Evolutionary conservation across 92 coral and sea anemone genomes (phyloP), one percentile per base, ranked within the genome.

Genomic region (Meandrina meandrites): DNA sequence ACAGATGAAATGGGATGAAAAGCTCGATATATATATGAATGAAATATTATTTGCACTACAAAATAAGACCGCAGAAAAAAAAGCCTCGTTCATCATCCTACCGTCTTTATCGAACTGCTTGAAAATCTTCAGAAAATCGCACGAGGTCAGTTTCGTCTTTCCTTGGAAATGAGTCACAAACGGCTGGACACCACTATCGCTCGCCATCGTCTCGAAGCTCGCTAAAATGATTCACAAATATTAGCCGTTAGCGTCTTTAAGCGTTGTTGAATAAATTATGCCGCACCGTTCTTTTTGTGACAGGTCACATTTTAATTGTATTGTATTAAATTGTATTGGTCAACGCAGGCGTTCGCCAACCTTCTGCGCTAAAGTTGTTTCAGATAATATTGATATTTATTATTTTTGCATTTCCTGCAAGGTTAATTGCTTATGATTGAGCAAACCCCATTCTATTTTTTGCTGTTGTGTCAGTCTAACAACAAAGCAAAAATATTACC

Each of bases 81-180:
- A 21, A 19, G 13, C 34, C 22, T 70, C 42, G 3, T 60, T 2
- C 19, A 10, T 8, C 36, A 22, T 68, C 98, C 79, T 87, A 96
- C 98, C 96, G 57, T 96, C 98, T 31, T 92, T 89, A 86, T 96
- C 98, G 42, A 94, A 96, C 28, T 84, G 79, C 78, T 81, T 86
- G 78, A 96, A 96, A 37, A 96, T 88, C 85, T 91, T 91, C 86
- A 96, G 90, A 80, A 96, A 96, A 40, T 96, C 98, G 53, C 70
- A 87, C 3, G 98, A 93, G 24, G 93, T 92, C 40, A 96, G 84
- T 24, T 84, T 66, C 14, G 82, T 79, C 72, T 88, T 91, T 81
- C 92, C 95, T 64, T 85, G 88, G 76, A 62, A 85, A 18, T 70
- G 64, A 31, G 82, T 76, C 28, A 78, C 83, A 66, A 18, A 85